Base-by-base conservation (phyloP, 1,140 invertebrate genomes). In the Diorhabda sublineata region DNA sequence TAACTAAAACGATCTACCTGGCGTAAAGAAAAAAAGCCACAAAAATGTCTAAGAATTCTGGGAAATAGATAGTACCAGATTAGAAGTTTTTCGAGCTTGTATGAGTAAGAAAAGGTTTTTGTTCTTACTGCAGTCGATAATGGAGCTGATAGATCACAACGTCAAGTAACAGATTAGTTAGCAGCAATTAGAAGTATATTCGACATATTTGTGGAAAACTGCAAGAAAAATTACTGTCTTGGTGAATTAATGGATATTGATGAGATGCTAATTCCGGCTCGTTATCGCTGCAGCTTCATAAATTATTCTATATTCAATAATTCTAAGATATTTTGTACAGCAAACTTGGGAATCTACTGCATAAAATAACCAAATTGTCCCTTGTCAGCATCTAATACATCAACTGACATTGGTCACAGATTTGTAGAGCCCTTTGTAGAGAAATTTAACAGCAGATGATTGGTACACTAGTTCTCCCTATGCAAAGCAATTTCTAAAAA, bases 281-380 rank as follows among this genome's bases (percentile, higher is more conserved):
- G 79, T 58, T 79, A 81, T 42, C 60, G 77, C 58, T 83, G 80
- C 64, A 45, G 52, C 43, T 84, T 84, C 68, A 72, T n/a, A n/a
- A n/a, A n/a, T n/a, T n/a, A n/a, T n/a, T n/a, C n/a, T n/a, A n/a
- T n/a, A n/a, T n/a, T n/a, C n/a, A n/a, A n/a, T n/a, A n/a, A n/a
- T n/a, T n/a, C n/a, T n/a, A 62, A 67, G 42, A 66, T 58, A 3
- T 72, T 45, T 69, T 66, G 44, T 4, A 66, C 11, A 8, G 66
- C 9, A 3, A 76, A 73, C 64, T 69, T 80, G 45, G 76, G 79
- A 71, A 69, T 81, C 69, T 81, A 82, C 68, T 75, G 69, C 73
- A 78, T 76, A 44, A 75, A 76, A 65, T 76, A 79, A 64, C 75
- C 71, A 61, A 61, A 74, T 26, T 76, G 79, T 3, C 70, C 70